phyloP scores from a whole-genome alignment of 2,888 invertebrate species.

The Tiliacea citrago region DNA sequence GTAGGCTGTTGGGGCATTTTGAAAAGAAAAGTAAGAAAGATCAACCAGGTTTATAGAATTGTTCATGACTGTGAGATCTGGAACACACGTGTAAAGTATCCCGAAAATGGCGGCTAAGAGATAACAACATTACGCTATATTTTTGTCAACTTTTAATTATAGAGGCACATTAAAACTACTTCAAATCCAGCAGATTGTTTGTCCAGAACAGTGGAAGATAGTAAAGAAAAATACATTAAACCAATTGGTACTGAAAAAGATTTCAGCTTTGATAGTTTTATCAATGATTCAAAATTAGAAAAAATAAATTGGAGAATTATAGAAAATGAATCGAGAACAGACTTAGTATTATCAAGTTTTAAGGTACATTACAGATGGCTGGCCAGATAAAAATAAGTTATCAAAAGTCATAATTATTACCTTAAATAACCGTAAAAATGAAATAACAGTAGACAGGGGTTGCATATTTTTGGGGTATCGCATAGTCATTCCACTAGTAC shows the following conservation, averaged over 20 bases:
- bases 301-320: too few relatives aligned
- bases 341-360: too few relatives aligned
- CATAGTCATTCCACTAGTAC: neutral
- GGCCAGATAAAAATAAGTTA: neutral
- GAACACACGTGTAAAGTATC: too few relatives aligned
- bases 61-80: too few relatives aligned
- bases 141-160: neutral
- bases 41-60: neutral
- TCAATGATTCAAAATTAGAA: too few relatives aligned
- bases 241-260: too few relatives aligned
- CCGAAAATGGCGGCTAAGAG: slow-evolving; percentile 10
- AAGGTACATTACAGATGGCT: too few relatives aligned
- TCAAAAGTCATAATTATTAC: neutral
- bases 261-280: too few relatives aligned
- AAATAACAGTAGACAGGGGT: neutral
- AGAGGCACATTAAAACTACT: neutral
- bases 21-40: slow-evolving; percentile 3
- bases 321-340: too few relatives aligned
- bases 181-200: slow-evolving; percentile 7
- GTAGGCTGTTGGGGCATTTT: neutral
- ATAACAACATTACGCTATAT: slow-evolving; percentile 8
- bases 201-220: neutral
- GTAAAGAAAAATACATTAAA: too few relatives aligned
- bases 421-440: neutral
- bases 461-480: slow-evolving; percentile 2